Conservation (phyloP, 2,113 vertebrate genomes). For the Uropsilus gracilis region DNA sequence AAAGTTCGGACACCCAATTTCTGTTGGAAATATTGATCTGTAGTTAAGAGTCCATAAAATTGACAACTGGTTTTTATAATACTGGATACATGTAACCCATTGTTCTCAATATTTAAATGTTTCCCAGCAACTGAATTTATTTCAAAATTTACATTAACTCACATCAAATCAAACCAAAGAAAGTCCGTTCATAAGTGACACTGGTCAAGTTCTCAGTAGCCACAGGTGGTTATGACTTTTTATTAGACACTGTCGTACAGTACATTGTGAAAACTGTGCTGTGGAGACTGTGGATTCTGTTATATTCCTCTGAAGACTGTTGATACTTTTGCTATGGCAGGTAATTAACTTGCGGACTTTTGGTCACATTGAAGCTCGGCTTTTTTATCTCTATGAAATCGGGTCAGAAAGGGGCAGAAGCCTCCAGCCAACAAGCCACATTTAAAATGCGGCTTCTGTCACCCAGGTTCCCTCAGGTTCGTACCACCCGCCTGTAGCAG, state of each 20-base stretch:
- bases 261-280: too few species aligned
- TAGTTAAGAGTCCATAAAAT: background rate
- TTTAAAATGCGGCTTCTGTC: too few species aligned
- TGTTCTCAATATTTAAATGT: background rate
- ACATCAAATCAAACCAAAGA: background rate
- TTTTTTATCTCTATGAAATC: too few species aligned
- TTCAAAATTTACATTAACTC: background rate
- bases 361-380: background rate
- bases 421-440: too few species aligned
- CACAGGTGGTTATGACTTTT: too few species aligned
- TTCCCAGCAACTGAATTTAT: background rate
- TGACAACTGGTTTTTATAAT: background rate
- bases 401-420: too few species aligned
- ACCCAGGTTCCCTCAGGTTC: too few species aligned
- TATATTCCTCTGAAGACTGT: background rate
- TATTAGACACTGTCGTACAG: rapidly evolving
- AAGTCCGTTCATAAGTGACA: background rate
- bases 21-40: background rate
- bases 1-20: background rate
- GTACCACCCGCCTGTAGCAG: too few species aligned
- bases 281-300: background rate
- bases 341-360: background rate
- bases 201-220: background rate
- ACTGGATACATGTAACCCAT: background rate
- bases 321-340: background rate